Base-by-base conservation (phyloP, 2,797 vertebrate genomes). In the Dromococcyx pavoninus region DNA sequence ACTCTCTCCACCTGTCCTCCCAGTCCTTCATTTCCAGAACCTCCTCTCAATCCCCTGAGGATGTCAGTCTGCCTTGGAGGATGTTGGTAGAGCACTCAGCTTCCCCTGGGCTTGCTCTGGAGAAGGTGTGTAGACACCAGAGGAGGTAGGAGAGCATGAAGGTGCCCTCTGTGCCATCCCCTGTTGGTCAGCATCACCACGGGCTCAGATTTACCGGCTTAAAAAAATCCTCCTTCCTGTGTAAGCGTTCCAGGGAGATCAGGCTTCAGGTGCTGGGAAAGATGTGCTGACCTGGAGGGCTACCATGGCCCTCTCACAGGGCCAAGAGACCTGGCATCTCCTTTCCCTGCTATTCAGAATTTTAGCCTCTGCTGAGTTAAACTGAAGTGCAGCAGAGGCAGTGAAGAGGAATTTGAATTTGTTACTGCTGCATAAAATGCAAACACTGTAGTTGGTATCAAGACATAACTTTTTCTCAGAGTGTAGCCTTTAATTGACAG, bases 101-200 rank as follows among this genome's bases (percentile, higher is more conserved):
- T 70, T 77, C 19, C 24, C 9, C 27, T n/a, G 21, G 30, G 48
- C 28, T 12, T 81, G 22, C 24, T 56, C 58, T 41, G 54, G 25
- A 28, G 54, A 24, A 43, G 19, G 13, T 41, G 17, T 0, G 1
- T 66, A 32, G 64, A 57, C 70, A 39, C 15, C 13, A 0, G 5
- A 60, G 60, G 67, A 66, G 17, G 17, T 2, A 57, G 54, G 27
- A 60, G 50, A 64, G 30, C 37, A 41, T 0, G 0, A 8, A 37
- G 54, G 13, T 53, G 44, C 81, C 14, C 19, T 35, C 39, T 44
- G 23, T 41, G 39, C 39, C 5, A 0, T 39, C 22, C 9, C 39
- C 14, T 11, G 11, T 2, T 62, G 43, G 37, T 5, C 17, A 25
- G 23, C 9, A 41, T 64, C 44, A 73, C n/a, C 53, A 39, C 11